Evolutionary conservation across 2,888 invertebrate species (phyloP), one percentile per base, ranked within the genome.

Genomic region (Tetragnatha montana): DNA sequence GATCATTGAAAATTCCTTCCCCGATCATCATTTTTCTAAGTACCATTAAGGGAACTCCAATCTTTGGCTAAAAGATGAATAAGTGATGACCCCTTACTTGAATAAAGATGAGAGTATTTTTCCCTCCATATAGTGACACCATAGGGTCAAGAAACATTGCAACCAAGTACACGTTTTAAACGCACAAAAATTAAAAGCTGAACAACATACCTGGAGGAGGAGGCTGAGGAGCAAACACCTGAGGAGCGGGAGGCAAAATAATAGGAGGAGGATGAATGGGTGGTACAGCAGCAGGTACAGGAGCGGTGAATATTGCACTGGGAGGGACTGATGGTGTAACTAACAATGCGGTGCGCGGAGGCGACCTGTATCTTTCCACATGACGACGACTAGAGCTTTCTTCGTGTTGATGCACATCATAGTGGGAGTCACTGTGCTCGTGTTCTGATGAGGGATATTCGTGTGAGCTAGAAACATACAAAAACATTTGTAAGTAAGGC

Each of bases 141-240:
- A n/a, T n/a, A n/a, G n/a, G n/a, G n/a, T n/a, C n/a, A n/a, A n/a
- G n/a, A n/a, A n/a, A n/a, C n/a, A n/a, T n/a, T n/a, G n/a, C n/a
- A n/a, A n/a, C n/a, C n/a, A n/a, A n/a, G n/a, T n/a, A n/a, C n/a
- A n/a, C n/a, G n/a, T n/a, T n/a, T n/a, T n/a, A 73, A 0, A 73
- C 12, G 1, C 12, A 73, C 19, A 22, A 22, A 73, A 73, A 73
- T 19, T 22, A 19, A n/a, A n/a, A 19, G 22, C 6, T 4, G 4
- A 6, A 17, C 12, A 14, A 75, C 79, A 71, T 69, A 88, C 89
- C 91, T 88, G 91, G 91, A 49, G 91, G 91, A 51, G 91, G 91
- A 8, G 91, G 91, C 51, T 91, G 91, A 19, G 91, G 88, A 19
- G 82, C 60, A 60, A 76, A 88, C 35, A 84, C 83, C 22, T 81